Evolutionary conservation across 1,140 invertebrate species (phyloP), one percentile per base, ranked within the genome.

Genomic region (Dendrolimus kikuchii): DNA sequence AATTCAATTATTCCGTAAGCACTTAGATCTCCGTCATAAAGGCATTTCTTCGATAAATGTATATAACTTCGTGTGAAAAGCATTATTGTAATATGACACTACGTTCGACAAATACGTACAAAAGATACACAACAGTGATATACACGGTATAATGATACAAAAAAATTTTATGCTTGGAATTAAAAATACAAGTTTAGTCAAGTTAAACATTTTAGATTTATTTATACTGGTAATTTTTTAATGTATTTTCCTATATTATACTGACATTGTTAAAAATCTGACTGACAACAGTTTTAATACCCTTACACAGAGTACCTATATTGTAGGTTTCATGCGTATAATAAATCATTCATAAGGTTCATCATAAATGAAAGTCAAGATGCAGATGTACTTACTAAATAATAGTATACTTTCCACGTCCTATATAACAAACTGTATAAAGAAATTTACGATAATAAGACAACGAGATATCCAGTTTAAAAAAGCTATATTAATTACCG

Each of bases 31-130:
- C 37, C 5, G 50, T 64, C 57, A 57, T 9, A 74, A 46, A n/a
- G 61, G 57, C 6, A 70, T 71, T 7, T 53, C 56, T 38, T 74
- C 74, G 3, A 67, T 41, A 1, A 73, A 46, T 4, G 47, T 52
- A 48, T 73, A 68, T 0, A 75, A 5, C 52, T 71, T 77, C 4
- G 46, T 4, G 38, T 59, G 58, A 2, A 65, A 65, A 0, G 68
- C 42, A 10, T 64, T 51, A 8, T 57, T 60, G 44, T 62, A 66
- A 50, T 70, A 60, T 2, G 62, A 50, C 38, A 75, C 60, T 23
- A 70, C 6, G 3, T 59, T 63, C 8, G 60, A 60, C 4, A 71
- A 42, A 43, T 73, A 71, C 0, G 62, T 53, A 1, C 58, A 66
- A 8, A 68, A 38, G 49, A 65, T 57, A n/a, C 48, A 49, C 23